phyloP scores from a whole-genome alignment of 2,113 vertebrate genomes.

The Labeo catla region DNA sequence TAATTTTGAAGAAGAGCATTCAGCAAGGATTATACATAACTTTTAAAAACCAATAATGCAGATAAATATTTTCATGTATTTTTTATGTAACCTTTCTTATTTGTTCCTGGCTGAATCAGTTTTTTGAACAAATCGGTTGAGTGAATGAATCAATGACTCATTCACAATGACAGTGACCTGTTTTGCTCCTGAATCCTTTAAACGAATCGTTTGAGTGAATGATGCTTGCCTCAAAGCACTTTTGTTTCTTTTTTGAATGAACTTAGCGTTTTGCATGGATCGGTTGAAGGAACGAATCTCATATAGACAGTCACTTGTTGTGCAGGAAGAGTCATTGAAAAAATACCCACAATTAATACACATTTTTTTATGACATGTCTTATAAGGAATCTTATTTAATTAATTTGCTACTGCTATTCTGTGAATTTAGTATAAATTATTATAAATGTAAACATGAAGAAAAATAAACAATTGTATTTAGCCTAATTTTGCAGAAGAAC shows the following conservation, averaged over 20 bases:
- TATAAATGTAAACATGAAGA: neutral
- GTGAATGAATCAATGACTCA: neutral
- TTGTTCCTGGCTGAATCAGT: no score
- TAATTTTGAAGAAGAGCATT: neutral
- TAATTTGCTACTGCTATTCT: neutral
- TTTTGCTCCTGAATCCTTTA: neutral
- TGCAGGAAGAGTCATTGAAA: neutral
- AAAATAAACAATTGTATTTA: neutral
- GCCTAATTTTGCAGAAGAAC: neutral
- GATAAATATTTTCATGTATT: neutral
- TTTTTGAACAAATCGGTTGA: no score
- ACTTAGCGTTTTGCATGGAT: neutral
- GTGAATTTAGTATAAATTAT: neutral
- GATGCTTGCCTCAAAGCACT: no score
- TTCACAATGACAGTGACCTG: neutral
- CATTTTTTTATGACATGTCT: neutral
- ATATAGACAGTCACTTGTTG: neutral
- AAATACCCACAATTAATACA: neutral
- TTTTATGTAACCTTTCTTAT: no score
- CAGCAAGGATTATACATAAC: neutral
- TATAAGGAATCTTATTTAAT: neutral
- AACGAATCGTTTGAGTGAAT: no score
- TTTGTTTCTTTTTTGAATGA: neutral
- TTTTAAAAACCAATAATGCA: neutral
- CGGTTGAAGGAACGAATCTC: neutral